Evolutionary conservation across 2,888 invertebrate species (phyloP).

Genomic region (Clusia tigrina): DNA sequence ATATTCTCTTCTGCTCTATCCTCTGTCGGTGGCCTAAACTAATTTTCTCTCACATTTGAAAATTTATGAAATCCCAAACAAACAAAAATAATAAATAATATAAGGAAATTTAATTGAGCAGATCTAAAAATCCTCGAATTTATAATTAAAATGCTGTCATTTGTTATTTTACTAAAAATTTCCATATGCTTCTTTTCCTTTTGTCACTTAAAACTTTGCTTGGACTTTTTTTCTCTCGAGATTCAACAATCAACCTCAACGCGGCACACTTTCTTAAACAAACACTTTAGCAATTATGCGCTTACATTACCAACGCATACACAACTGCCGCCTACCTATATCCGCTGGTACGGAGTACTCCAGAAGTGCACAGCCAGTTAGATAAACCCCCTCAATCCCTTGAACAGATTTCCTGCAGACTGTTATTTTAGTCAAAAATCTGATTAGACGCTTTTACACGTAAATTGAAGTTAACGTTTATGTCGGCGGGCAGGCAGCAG

Average conservation of each 20-base stretch:
- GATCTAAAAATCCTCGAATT: too few species aligned
- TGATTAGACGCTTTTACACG: conserved; percentile 54
- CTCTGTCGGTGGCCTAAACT: too few species aligned
- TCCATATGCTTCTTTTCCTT: conserved; percentile 12
- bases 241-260: not conserved
- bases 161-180: too few species aligned
- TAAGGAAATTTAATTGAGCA: too few species aligned
- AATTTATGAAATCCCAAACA: too few species aligned
- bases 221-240: conserved; percentile 21
- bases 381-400: not conserved
- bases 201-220: not conserved
- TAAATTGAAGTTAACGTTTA: conserved; percentile 48
- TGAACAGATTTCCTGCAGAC: not conserved
- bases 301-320: conserved; percentile 20
- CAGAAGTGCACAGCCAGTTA: conserved; percentile 3
- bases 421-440: conserved; percentile 43
- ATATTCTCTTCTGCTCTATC: too few species aligned
- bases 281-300: conserved; percentile 47
- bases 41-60: too few species aligned
- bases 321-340: not conserved
- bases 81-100: too few species aligned
- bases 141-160: too few species aligned
- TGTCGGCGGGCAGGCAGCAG: conserved; percentile 9
- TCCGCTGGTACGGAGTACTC: too few species aligned
- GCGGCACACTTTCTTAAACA: conserved; percentile 30